These are phyloP conservation scores for Rhopalosiphum maidis DNA, from an alignment of 1,140 invertebrate genomes.

Conservation along the genomic window DNA sequence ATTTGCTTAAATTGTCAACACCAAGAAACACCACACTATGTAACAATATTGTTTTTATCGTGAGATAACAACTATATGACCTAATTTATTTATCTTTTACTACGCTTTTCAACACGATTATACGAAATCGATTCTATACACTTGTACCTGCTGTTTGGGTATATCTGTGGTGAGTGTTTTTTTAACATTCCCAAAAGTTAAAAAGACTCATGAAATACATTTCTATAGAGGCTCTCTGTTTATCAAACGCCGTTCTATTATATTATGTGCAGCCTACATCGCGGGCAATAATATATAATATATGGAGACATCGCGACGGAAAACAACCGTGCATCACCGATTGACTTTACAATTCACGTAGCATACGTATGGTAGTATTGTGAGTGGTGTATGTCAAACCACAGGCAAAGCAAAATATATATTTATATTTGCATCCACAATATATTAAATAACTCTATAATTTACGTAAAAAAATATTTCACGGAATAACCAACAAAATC, in stretches of 20 bases:
- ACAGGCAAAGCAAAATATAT: background rate
- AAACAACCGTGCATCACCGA: background rate
- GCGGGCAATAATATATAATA: background rate
- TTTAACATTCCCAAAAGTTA: background rate
- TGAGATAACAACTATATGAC: too few relatives aligned
- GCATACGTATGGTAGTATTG: background rate
- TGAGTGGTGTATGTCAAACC: background rate
- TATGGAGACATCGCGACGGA: background rate
- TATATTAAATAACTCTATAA: background rate
- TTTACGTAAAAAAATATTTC: background rate
- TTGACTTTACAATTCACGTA: background rate
- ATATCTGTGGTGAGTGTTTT: too few relatives aligned
- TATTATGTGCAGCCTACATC: background rate
- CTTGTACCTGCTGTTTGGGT: background rate
- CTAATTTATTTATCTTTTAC: background rate
- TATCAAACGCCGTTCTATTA: background rate
- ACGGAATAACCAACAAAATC: background rate
- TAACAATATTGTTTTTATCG: background rate
- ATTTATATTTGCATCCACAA: background rate
- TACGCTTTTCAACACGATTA: background rate
- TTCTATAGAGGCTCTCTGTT: background rate
- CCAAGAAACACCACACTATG: background rate
- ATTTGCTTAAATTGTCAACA: background rate
- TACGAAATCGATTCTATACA: background rate
- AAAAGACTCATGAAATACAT: background rate